Conservation (phyloP, 2,888 invertebrate species). For the Amphipyra tragopoginis region DNA sequence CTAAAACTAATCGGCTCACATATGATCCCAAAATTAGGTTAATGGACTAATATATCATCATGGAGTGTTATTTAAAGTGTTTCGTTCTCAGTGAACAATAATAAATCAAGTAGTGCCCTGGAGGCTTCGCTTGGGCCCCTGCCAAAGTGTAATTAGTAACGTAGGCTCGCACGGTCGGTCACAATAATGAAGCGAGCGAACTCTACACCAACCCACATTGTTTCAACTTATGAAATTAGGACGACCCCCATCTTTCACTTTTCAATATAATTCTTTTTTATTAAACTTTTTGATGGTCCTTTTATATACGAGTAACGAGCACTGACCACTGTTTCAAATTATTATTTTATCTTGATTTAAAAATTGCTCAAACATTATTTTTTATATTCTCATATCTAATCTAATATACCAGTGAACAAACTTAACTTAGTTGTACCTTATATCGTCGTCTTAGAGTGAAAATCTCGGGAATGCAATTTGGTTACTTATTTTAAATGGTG, state of each 20-base stretch:
- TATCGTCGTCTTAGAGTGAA: no score
- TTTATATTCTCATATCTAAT: no score
- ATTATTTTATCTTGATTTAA: neutral
- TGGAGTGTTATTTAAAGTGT: conserved; percentile 80
- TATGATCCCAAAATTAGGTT: conserved; percentile 61
- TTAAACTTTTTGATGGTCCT: conserved; percentile 19
- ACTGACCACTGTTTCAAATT: conserved; percentile 3
- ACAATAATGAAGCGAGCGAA: conserved; percentile 77
- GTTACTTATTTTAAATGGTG: no score
- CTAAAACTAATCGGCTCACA: conserved; percentile 36
- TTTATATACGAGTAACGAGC: conserved; percentile 5
- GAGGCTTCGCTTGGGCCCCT: conserved; percentile 77
- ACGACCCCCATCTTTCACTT: conserved; percentile 59
- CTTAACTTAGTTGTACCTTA: no score
- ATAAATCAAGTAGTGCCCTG: conserved; percentile 82
- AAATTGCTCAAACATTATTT: no score
- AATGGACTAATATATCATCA: conserved; percentile 73
- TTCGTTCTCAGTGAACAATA: conserved; percentile 79
- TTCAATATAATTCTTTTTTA: conserved; percentile 46
- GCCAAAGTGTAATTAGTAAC: conserved; percentile 87
- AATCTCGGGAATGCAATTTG: no score
- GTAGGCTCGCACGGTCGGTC: conserved; percentile 75
- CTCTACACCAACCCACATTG: conserved; percentile 74
- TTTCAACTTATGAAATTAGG: conserved; percentile 78
- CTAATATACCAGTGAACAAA: neutral